Conservation (phyloP, 2,113 vertebrate genomes). For the Trogon melanurus region DNA sequence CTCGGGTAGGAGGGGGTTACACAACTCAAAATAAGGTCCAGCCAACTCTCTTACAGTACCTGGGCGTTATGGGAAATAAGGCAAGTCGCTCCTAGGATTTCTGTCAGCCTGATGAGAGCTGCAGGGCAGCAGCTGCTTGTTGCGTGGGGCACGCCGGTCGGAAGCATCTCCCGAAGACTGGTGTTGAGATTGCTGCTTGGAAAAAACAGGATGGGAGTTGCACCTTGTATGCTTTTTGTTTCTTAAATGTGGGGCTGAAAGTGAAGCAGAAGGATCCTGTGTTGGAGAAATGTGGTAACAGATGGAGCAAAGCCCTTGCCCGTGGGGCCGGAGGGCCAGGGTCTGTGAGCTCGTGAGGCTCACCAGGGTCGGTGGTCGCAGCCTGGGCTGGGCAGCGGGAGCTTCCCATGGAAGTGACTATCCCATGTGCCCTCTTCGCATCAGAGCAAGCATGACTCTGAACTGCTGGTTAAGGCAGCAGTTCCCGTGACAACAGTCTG, state of each 20-base stretch:
- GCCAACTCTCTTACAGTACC: neutral
- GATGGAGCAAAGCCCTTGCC: neutral
- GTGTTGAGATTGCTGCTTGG: neutral
- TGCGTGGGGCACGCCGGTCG: accelerated
- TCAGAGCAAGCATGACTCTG: accelerated
- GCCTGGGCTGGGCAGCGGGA: neutral
- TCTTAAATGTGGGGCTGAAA: neutral
- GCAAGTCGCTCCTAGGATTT: accelerated
- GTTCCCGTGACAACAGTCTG: accelerated
- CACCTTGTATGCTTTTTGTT: accelerated
- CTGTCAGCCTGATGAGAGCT: accelerated
- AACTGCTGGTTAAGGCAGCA: neutral
- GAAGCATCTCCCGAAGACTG: accelerated
- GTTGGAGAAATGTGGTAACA: accelerated
- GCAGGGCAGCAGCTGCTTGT: neutral
- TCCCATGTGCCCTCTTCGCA: accelerated
- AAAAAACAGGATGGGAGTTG: neutral
- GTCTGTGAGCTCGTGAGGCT: neutral
- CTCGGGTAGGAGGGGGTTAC: neutral
- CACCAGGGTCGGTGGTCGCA: accelerated
- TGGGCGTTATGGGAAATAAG: accelerated
- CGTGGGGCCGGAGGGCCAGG: accelerated
- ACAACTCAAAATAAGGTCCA: accelerated
- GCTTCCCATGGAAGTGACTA: accelerated
- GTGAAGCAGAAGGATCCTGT: neutral